Evolutionary conservation across 2,888 invertebrate genomes (phyloP), one percentile per base, ranked within the genome.

Genomic region (Epinotia bilunana): DNA sequence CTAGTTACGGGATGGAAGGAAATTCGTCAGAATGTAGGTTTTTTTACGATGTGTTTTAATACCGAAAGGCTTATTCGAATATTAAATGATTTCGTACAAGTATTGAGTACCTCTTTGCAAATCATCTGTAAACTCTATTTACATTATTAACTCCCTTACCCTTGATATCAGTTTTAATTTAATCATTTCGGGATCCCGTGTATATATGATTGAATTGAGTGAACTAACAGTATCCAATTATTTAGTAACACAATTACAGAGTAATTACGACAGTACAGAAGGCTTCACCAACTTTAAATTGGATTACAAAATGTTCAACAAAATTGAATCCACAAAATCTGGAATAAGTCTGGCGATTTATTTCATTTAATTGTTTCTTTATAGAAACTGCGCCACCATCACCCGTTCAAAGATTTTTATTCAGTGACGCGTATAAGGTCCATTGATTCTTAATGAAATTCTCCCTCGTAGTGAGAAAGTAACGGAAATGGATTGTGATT

Each of bases 401-500:
- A 28, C 33, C 18, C 60, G 58, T 58, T 18, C 46, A 60, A 49
- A 33, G 20, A 46, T 46, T 49, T 72, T 61, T 61, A 67, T 33
- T n/a, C 23, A 53, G 43, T 55, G 23, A n/a, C 7, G 23, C 20
- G 57, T 20, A 23, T 6, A 39, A 39, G 46, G 18, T 9, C n/a
- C 39, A 23, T n/a, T 23, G 53, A 67, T 23, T 67, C 33, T 23
- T 61, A 73, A 73, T 73, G 67, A 73, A 68, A 61, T 68, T 68
- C 53, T 18, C 55, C 28, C 16, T 65, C 53, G 9, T 33, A 60
- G 53, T 23, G 16, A 73, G 53, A 67, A 73, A 61, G 60, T 23
- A n/a, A 20, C 20, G 67, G 73, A 67, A 58, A 68, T 73, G 60
- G 49, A 39, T 7, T 39, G 33, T 20, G 57, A 9, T 68, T 72